Conservation (phyloP, 1,140 invertebrate species). For the Trichogramma pretiosum region DNA sequence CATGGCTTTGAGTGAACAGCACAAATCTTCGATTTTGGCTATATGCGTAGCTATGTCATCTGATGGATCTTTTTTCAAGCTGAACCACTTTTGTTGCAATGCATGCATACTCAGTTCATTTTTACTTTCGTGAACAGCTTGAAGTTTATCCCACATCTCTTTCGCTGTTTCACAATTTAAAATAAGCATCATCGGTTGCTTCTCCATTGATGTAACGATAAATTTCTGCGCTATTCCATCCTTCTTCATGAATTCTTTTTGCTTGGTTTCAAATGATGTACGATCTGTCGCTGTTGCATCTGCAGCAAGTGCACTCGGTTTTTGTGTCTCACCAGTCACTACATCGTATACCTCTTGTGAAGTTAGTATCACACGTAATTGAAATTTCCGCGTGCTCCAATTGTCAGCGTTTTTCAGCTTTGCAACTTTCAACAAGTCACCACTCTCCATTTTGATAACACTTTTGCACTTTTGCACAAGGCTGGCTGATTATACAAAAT, state of each 20-base stretch:
- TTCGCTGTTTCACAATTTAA: slow-evolving; percentile 28
- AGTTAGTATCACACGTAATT: slow-evolving; percentile 14
- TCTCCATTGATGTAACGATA: slow-evolving; percentile 23
- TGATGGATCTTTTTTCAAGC: slow-evolving; percentile 16
- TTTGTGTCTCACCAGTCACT: slow-evolving; percentile 2
- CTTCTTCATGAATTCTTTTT: slow-evolving; percentile 15
- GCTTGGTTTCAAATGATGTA: background rate
- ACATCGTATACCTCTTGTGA: slow-evolving; percentile 13
- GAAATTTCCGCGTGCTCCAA: too few relatives aligned
- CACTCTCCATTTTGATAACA: too few relatives aligned
- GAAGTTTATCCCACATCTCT: slow-evolving; percentile 34
- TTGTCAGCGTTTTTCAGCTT: too few relatives aligned
- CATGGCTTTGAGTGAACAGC: slow-evolving; percentile 19
- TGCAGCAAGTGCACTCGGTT: slow-evolving; percentile 1
- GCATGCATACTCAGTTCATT: slow-evolving; percentile 31
- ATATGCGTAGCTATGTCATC: slow-evolving; percentile 19
- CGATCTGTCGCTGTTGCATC: background rate
- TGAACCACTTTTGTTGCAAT: slow-evolving; percentile 30
- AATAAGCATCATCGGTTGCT: slow-evolving; percentile 28
- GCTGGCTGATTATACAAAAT: too few relatives aligned
- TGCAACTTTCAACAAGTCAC: too few relatives aligned
- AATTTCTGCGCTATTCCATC: slow-evolving; percentile 24
- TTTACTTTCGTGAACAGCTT: slow-evolving; percentile 33
- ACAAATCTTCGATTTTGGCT: slow-evolving; percentile 23
- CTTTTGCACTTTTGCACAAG: too few relatives aligned